Evolutionary conservation across 2,797 vertebrate genomes (phyloP), one percentile per base, ranked within the genome.

Genomic region (Leucoraja ocellata): DNA sequence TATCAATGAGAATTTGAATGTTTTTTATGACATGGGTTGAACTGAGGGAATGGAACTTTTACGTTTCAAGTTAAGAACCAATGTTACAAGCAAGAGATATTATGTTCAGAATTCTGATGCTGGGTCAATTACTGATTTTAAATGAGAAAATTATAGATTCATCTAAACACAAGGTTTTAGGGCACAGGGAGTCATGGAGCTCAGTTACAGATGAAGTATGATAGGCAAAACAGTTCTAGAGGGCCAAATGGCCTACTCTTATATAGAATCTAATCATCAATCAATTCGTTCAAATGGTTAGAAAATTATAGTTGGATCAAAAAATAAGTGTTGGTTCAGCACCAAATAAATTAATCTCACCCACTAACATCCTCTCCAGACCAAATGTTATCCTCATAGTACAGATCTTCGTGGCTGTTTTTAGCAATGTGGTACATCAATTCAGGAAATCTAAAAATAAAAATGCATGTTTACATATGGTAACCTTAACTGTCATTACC

Each of bases 301-400:
- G 61, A 8, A 65, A 54, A 23, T 79, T 63, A 39, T 8, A 58
- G n/a, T 16, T 61, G 23, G 28, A 25, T 5, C 36, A 13, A 92
- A 54, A 74, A 91, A 10, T 54, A 25, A 65, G 6, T 8, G n/a
- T 9, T 36, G 16, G 32, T 68, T 9, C 6, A 88, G 6, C 84
- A 9, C 14, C 16, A 9, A 65, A 5, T 68, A 65, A 76, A 28
- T 25, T 74, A 91, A 74, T 54, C 94, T 95, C 96, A 99, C 99
- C 98, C 98, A 65, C 98, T 98, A 94, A 98, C 97, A 94, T 98
- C 97, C 94, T 97, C 97, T 95, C 96, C 97, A 76, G 98, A 97
- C 99, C 99, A 99, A 95, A 99, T 97, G 94, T 99, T 98, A 93
- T 99, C 98, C 95, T 99, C 99, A 63, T 99, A 99, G 96, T 99